Conservation (phyloP, 2,797 vertebrate genomes). For the Brachyrhaphis roseni region DNA sequence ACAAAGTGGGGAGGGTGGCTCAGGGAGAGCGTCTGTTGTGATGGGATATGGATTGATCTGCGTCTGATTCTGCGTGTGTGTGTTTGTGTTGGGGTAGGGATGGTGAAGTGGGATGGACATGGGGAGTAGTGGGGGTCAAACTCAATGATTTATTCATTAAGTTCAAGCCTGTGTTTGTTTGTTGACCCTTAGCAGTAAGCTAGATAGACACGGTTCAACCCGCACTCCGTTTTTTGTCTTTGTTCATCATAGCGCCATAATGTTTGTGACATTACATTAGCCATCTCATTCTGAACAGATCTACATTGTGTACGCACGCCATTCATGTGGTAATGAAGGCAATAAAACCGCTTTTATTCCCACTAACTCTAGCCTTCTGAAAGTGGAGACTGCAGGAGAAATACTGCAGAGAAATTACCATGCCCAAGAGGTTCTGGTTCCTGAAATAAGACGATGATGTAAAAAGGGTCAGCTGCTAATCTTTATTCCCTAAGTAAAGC, state of each 20-base stretch:
- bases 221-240: constrained; percentile 37
- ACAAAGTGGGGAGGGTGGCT: constrained; percentile 52
- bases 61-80: constrained; percentile 30
- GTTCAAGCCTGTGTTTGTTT: constrained; percentile 82
- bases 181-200: constrained; percentile 59
- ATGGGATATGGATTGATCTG: constrained; percentile 69
- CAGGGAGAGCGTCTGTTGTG: constrained; percentile 76
- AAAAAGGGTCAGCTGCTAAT: constrained; percentile 83
- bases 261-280: constrained; percentile 23
- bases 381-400: constrained; percentile 53
- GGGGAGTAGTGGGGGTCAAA: constrained; percentile 28
- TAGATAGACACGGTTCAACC: constrained; percentile 50
- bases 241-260: constrained; percentile 18
- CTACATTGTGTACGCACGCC: not conserved
- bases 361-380: constrained; percentile 33
- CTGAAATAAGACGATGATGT: constrained; percentile 81
- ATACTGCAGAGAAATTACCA: constrained; percentile 55
- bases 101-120: not conserved
- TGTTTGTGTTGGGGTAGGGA: constrained; percentile 31
- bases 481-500: constrained; percentile 82
- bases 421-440: constrained; percentile 72
- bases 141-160: constrained; percentile 93
- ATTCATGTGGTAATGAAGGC: constrained; percentile 37
- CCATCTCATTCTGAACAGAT: constrained; percentile 8
- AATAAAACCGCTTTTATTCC: constrained; percentile 16